phyloP scores from a whole-genome alignment of 2,113 vertebrate genomes.

The Pandion haliaetus region DNA sequence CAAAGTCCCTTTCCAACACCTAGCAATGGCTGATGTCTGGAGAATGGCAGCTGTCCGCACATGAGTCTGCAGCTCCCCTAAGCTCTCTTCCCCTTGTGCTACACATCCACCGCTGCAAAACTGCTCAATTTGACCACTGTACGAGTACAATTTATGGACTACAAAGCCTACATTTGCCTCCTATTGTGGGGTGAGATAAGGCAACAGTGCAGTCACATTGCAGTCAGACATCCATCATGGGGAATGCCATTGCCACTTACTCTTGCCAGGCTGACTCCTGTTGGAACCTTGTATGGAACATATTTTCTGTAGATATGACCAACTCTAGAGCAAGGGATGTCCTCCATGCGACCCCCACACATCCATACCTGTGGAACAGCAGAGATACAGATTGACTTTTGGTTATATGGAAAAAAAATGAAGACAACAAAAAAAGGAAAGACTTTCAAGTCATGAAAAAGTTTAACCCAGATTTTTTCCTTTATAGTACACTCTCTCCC shows the following conservation, averaged over 20 bases:
- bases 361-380: conserved; percentile 78
- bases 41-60: neutral
- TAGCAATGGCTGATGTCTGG: neutral
- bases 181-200: neutral
- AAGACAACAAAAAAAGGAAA: neutral
- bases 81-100: neutral
- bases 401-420: neutral
- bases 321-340: conserved; percentile 91
- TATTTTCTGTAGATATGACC: conserved; percentile 99
- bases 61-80: neutral
- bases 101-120: neutral
- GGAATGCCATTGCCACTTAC: conserved; percentile 71
- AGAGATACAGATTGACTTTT: neutral
- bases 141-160: neutral
- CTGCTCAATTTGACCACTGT: neutral
- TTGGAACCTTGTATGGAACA: conserved; percentile 95
- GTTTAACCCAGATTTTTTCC: neutral
- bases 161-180: neutral
- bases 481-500: neutral
- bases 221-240: neutral
- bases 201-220: accelerated
- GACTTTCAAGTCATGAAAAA: neutral
- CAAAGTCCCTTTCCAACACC: neutral
- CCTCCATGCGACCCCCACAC: conserved; percentile 85
- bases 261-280: conserved; percentile 91